phyloP scores from a whole-genome alignment of 2,888 invertebrate species.

The Catocala fraxini region DNA sequence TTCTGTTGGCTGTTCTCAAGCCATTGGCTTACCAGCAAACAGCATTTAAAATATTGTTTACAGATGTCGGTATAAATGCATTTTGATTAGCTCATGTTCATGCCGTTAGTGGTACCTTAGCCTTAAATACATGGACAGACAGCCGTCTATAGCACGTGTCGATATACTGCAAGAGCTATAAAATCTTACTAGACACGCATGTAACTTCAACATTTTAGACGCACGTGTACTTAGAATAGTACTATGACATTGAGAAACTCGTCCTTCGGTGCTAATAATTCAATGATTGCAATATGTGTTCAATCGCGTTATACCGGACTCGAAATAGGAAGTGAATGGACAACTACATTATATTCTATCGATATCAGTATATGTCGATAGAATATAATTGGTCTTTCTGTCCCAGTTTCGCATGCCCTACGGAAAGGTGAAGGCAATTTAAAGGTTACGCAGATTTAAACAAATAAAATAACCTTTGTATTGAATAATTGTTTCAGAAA shows the following conservation, averaged over 20 bases:
- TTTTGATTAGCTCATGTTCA: too few species aligned
- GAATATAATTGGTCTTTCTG: constrained; percentile 57
- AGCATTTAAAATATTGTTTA: too few species aligned
- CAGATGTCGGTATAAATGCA: too few species aligned
- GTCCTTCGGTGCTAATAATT: not conserved
- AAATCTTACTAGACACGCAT: too few species aligned
- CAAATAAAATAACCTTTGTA: constrained; percentile 44
- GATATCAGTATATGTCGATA: constrained; percentile 24
- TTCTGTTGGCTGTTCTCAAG: too few species aligned
- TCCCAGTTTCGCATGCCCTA: constrained; percentile 61
- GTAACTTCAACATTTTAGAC: too few species aligned
- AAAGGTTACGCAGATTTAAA: constrained; percentile 52
- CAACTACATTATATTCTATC: constrained; percentile 17
- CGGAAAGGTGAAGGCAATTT: constrained; percentile 66
- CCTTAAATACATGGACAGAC: too few species aligned
- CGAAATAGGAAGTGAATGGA: constrained; percentile 57
- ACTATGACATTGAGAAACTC: not conserved
- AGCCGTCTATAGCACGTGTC: too few species aligned
- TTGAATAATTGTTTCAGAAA: constrained; percentile 22
- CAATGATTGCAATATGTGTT: not conserved
- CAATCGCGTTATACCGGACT: constrained; percentile 37
- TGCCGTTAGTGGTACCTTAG: too few species aligned
- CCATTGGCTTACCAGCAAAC: too few species aligned
- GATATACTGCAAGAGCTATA: too few species aligned
- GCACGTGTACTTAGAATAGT: too few species aligned